Base-by-base conservation (phyloP, 2,113 vertebrate genomes). In the Theristicus caerulescens region DNA sequence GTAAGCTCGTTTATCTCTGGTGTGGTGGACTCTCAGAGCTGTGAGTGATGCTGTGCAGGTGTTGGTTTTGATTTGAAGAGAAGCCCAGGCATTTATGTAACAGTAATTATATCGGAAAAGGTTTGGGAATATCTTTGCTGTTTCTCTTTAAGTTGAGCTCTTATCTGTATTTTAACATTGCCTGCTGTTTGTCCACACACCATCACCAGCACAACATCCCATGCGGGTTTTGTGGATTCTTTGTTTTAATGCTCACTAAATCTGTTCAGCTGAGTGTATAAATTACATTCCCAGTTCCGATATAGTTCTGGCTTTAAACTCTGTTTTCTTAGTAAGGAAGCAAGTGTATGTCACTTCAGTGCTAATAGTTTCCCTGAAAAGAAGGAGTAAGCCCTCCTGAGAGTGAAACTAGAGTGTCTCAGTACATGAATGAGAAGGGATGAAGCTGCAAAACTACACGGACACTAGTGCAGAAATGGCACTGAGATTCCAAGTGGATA, bases 221-320 rank as follows among this genome's bases (percentile, higher is more conserved):
- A 3, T n/a, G 29, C 59, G 74, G 38, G 22, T 84, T 86, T 66
- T 78, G 44, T 78, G 65, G 29, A 36, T 84, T 76, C 47, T 79
- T 87, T 57, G 52, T 54, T 87, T 82, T 89, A 88, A 64, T 89
- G 36, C 13, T 93, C 29, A n/a, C 26, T 67, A 73, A 62, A 64
- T 89, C 22, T 65, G 20, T 71, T 89, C 14, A 44, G 24, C 5
- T 79, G 31, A 61, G 16, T 54, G 38, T 65, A 25, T 85, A 49
- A 85, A 58, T 67, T 34, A 44, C 27, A 9, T 69, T 86, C 31
- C 34, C 13, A 38, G 11, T 79, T 84, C n/a, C 1, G 3, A 27
- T 91, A 27, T 0, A 52, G 6, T 82, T 90, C 57, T 87, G 52
- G 12, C 52, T 94, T 81, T 59, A 79, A 90, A 42, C 15, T 85